Percentiles rank a stretch among this genome's conserved stretches.
These are phyloP conservation scores for Agapornis roseicollis DNA, from an alignment of 2,113 vertebrate species.

Conservation along the genomic window DNA sequence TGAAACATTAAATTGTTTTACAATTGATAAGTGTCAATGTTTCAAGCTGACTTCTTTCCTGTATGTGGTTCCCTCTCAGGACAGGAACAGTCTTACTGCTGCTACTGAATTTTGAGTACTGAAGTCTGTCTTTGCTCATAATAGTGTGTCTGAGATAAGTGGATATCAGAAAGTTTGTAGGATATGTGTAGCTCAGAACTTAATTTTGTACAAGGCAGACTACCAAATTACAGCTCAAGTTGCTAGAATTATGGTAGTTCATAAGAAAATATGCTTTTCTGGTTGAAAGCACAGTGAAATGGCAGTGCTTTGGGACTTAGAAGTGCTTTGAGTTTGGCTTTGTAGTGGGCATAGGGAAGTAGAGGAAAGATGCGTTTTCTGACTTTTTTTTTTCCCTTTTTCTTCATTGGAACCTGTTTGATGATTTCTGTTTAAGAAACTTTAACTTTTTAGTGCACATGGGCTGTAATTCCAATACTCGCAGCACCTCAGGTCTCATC, in stretches of 20 bases:
- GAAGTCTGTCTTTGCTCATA: not conserved
- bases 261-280: not conserved
- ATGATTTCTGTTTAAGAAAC: not conserved
- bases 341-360: not conserved
- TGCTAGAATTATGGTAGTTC: not conserved
- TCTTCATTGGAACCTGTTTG: not conserved
- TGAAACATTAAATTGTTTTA: not conserved
- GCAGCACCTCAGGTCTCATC: not conserved
- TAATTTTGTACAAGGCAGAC: not conserved
- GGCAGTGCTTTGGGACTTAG: not conserved
- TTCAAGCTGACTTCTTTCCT: not conserved
- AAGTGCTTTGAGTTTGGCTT: not conserved
- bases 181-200: not conserved
- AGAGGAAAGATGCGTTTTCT: not conserved
- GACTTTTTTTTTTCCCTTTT: not conserved
- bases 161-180: not conserved
- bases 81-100: not conserved
- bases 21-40: not conserved
- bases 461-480: not conserved
- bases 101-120: not conserved
- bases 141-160: not conserved
- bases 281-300: not conserved
- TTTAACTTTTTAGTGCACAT: not conserved
- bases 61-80: not conserved
- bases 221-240: not conserved